Percentiles rank a stretch among this genome's conserved stretches.
These are phyloP conservation scores for Zaprionus nigranus DNA, from an alignment of 1,140 invertebrate genomes.

Conservation along the genomic window DNA sequence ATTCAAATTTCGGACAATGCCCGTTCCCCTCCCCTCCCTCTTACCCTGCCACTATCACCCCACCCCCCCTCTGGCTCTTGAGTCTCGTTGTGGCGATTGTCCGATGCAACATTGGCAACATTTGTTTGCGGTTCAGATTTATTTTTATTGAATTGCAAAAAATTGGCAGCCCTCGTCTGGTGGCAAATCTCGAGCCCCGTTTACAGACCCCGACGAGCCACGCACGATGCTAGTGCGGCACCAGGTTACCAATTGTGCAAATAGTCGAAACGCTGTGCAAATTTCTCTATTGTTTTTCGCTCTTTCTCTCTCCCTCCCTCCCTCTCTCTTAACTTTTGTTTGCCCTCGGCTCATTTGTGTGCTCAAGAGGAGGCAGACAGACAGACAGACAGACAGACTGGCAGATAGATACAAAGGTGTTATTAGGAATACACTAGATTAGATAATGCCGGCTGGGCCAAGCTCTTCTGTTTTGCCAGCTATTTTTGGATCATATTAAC, in stretches of 20 bases:
- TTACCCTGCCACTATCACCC: background rate
- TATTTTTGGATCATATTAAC: constrained; percentile 16
- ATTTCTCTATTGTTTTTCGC: constrained; percentile 21
- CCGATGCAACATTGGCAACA: constrained; percentile 38
- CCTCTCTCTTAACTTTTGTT: constrained; percentile 1
- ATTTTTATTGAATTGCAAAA: constrained; percentile 75
- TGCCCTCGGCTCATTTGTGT: constrained; percentile 25
- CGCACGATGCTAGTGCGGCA: background rate
- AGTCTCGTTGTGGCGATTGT: constrained; percentile 21
- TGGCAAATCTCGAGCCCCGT: background rate
- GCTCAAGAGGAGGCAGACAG: constrained; percentile 6
- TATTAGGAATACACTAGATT: constrained; percentile 26
- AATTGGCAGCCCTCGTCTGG: constrained; percentile 40
- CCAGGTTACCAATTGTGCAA: constrained; percentile 48
- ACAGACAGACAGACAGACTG: background rate
- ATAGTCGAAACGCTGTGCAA: constrained; percentile 35
- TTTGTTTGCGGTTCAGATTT: constrained; percentile 79
- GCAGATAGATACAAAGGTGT: background rate
- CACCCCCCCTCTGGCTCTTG: constrained; percentile 6
- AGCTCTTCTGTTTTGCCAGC: constrained; percentile 6
- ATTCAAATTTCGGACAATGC: constrained; percentile 72
- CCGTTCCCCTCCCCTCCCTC: background rate
- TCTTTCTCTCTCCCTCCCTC: background rate
- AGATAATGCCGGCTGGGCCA: constrained; percentile 28
- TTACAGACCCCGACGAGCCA: too few species aligned